Conservation (phyloP, 35 echinoderm and acorn worm species). For the Chiridota heheva region DNA sequence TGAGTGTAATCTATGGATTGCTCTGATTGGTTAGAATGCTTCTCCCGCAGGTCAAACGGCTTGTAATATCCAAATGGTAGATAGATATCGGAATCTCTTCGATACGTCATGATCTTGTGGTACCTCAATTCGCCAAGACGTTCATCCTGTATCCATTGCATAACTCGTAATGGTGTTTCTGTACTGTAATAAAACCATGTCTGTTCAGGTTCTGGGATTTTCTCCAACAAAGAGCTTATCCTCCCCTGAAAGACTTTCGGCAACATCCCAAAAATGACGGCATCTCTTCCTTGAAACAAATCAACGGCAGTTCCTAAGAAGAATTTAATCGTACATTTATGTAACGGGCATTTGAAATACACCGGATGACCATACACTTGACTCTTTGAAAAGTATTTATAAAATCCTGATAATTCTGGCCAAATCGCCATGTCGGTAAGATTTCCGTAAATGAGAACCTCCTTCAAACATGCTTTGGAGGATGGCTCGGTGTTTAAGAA, state of each 20-base stretch:
- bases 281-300: constrained; percentile 58
- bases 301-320: constrained; percentile 41
- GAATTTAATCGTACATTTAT: constrained; percentile 42
- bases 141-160: constrained; percentile 47
- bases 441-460: constrained; percentile 61
- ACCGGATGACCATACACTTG: constrained; percentile 9
- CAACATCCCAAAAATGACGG: constrained; percentile 67
- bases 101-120: constrained; percentile 84
- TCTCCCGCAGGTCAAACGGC: constrained; percentile 10
- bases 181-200: constrained; percentile 86
- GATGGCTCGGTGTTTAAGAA: constrained; percentile 25
- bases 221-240: constrained; percentile 8
- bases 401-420: constrained; percentile 57
- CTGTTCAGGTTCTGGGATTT: constrained; percentile 39
- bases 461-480: constrained; percentile 40
- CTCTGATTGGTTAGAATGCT: background rate
- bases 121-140: constrained; percentile 57
- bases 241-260: constrained; percentile 58
- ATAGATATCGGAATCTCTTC: constrained; percentile 67
- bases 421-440: constrained; percentile 61
- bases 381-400: constrained; percentile 29
- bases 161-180: constrained; percentile 57
- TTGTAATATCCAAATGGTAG: constrained; percentile 67
- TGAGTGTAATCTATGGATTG: background rate
- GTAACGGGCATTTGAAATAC: constrained; percentile 2